Base-by-base conservation (phyloP, 2,888 invertebrate genomes). In the Leptopterna dolabrata region DNA sequence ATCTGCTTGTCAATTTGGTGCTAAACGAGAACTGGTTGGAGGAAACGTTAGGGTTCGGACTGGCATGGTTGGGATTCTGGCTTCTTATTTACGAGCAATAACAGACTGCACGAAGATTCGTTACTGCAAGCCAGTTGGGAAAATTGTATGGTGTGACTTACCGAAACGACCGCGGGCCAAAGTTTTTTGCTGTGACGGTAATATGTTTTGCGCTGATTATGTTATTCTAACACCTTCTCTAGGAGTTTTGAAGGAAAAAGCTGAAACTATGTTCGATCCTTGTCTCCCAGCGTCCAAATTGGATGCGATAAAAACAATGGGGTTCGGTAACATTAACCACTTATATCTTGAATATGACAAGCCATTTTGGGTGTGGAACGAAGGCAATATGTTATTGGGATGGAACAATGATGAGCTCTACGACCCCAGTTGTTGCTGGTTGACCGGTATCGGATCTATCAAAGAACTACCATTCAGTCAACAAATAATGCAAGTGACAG, bases 201-300 rank as follows among this genome's bases (percentile, higher is more conserved):
- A 95, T 89, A 94, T 95, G 90, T 93, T 94, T 90, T 92, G 92
- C 0, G 95, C 95, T 0, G 96, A 97, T 91, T 96, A 96, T 90
- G 95, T 96, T 0, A 94, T 97, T 84, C 92, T 96, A 43, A 96
- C 96, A 0, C 93, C 96, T 76, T 95, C 97, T 0, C 92, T 97
- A 13, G 97, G 97, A 7, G 95, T 95, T 70, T 92, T 97, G 13
- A 97, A 97, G 91, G 94, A 94, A 90, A 95, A 95, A 91, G 94
- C 95, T 11, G 94, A 94, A 86, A 94, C 94, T 89, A 91, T 96
- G 90, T 97, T 97, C 91, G 94, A 94, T 89, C 96, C 96, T 0
- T 92, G 93, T 7, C 92, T 97, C 73, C 96, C 96, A 0, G 91
- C 92, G 0, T 93, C 94, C 82, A 96, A 97, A 92, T 92, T 95